These are phyloP conservation scores for Mus pahari DNA, from an alignment of 2,113 vertebrate genomes.

Conservation along the genomic window DNA sequence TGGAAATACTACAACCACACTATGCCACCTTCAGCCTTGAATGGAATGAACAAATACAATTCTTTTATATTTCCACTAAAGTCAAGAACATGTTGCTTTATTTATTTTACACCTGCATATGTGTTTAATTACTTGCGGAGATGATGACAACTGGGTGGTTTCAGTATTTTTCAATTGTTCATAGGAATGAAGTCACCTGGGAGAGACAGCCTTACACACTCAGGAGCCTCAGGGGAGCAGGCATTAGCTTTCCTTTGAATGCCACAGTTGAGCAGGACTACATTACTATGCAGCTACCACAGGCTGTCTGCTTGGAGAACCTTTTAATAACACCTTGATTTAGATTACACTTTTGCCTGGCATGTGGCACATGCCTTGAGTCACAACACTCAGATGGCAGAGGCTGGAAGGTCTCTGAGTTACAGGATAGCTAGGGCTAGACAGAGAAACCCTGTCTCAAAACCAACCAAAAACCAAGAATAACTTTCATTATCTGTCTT, in stretches of 20 bases:
- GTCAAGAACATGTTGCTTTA: neutral
- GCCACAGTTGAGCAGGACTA: neutral
- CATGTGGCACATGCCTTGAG: neutral
- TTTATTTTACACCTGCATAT: constrained; percentile 11
- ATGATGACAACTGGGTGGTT: neutral
- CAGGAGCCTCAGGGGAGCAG: neutral
- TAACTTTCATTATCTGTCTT: neutral
- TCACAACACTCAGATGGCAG: too few species aligned
- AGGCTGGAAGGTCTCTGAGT: too few species aligned
- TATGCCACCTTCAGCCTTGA: neutral
- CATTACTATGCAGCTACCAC: constrained; percentile 42
- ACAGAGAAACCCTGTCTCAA: too few species aligned
- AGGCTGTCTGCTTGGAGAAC: constrained; percentile 71
- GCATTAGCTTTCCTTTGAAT: neutral
- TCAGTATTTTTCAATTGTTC: neutral
- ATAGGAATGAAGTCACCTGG: neutral
- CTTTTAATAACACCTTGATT: constrained; percentile 61
- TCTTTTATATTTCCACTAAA: neutral
- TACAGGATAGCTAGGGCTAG: too few species aligned
- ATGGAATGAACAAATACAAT: neutral
- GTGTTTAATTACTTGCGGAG: neutral
- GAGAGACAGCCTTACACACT: neutral
- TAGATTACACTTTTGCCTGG: neutral
- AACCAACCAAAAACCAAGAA: too few species aligned
- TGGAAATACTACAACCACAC: neutral